Percentiles rank a stretch among this genome's conserved stretches.
Conservation (phyloP, 2,888 invertebrate genomes). For the Caenorhabditis sp. region DNA sequence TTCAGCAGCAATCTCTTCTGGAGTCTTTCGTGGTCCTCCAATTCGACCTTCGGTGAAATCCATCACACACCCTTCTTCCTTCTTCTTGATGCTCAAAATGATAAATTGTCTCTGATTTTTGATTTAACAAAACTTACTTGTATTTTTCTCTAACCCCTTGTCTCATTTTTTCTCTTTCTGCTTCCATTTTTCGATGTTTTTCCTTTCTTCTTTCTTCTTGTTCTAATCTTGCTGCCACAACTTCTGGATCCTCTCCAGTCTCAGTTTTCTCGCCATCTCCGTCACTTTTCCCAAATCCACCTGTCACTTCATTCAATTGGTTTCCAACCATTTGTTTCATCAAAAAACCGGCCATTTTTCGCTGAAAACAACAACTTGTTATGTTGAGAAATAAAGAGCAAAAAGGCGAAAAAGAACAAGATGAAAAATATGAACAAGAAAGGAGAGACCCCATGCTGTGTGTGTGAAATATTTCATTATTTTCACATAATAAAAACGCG, state of each 20-base stretch:
- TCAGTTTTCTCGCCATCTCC: slow-evolving; percentile 80
- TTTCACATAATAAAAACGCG: background rate
- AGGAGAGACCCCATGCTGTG: background rate
- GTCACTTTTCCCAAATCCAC: slow-evolving; percentile 54
- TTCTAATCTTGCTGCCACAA: slow-evolving; percentile 92
- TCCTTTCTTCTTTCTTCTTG: slow-evolving; percentile 98
- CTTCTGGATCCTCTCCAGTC: slow-evolving; percentile 95
- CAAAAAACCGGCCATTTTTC: slow-evolving; percentile 66
- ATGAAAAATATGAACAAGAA: background rate
- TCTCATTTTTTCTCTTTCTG: slow-evolving; percentile 97
- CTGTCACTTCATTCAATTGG: slow-evolving; percentile 69
- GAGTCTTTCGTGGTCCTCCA: slow-evolving; percentile 51
- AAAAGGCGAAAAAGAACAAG: background rate
- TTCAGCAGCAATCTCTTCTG: slow-evolving; percentile 86
- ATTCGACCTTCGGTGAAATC: slow-evolving; percentile 67
- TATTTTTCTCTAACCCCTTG: slow-evolving; percentile 97
- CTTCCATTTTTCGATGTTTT: slow-evolving; percentile 99
- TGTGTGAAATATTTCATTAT: background rate
- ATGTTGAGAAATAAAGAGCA: background rate
- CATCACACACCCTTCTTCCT: slow-evolving; percentile 81
- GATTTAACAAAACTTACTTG: slow-evolving; percentile 76
- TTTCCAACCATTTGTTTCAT: slow-evolving; percentile 71
- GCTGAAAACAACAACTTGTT: background rate
- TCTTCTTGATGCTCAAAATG: slow-evolving; percentile 88
- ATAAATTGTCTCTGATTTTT: background rate